These are phyloP conservation scores for Orthonyx spaldingii DNA, from an alignment of 2,113 vertebrate genomes.

Conservation along the genomic window DNA sequence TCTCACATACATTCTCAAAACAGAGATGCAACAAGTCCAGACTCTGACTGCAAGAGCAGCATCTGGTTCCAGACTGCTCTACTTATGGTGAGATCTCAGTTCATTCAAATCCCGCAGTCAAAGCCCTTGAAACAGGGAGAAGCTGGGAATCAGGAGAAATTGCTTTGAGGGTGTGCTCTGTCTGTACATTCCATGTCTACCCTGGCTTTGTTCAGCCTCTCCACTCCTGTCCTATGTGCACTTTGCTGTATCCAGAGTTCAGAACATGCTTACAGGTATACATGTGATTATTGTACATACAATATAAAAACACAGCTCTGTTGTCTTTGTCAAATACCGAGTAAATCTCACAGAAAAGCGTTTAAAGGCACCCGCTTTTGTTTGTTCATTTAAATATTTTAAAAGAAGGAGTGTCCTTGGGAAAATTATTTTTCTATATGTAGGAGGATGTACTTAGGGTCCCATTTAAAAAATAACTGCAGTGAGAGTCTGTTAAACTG, in stretches of 20 bases:
- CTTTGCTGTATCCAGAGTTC: not conserved
- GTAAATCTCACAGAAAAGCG: not conserved
- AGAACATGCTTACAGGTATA: not conserved
- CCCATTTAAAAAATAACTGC: conserved; percentile 51
- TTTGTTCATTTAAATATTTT: conserved; percentile 41
- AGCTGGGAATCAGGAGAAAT: not conserved
- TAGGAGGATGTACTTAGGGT: conserved; percentile 65
- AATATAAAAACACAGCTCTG: not conserved
- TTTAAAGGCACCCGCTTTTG: conserved; percentile 33
- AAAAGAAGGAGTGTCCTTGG: conserved; percentile 44
- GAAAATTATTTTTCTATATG: conserved; percentile 71
- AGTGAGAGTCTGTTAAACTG: not conserved
- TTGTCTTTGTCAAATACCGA: not conserved
- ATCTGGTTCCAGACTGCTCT: not conserved
- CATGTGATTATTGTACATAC: conserved; percentile 5
- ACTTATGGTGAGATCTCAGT: not conserved
- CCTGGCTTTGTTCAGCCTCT: not conserved
- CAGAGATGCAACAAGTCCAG: not conserved
- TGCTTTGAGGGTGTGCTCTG: not conserved
- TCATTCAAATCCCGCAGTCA: not conserved
- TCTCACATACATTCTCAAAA: not conserved
- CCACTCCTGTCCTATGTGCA: not conserved
- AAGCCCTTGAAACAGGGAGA: not conserved
- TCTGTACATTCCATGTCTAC: not conserved
- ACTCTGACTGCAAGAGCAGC: not conserved